Conservation (phyloP, 2,113 vertebrate genomes). For the Myrmophylax atrothorax region DNA sequence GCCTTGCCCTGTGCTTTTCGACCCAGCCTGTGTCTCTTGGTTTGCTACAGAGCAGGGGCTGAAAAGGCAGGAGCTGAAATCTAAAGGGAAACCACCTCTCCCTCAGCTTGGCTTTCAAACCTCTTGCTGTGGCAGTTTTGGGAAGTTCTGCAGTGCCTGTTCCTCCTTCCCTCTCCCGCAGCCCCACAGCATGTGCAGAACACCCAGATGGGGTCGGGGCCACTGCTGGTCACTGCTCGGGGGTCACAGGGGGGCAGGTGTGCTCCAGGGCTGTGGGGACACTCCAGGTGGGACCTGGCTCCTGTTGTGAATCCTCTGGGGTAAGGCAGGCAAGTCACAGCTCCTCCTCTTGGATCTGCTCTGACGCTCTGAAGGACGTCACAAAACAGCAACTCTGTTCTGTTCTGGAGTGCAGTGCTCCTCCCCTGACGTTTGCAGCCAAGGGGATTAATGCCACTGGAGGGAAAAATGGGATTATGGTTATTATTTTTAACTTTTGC, state of each 20-base stretch:
- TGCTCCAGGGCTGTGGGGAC: background rate
- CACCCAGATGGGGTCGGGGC: too few species aligned
- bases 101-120: background rate
- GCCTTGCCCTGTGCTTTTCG: background rate
- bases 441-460: background rate
- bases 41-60: background rate
- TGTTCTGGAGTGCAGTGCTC: background rate
- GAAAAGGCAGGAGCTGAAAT: background rate
- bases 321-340: background rate
- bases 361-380: rapidly evolving
- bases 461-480: background rate
- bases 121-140: background rate
- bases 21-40: rapidly evolving
- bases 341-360: rapidly evolving
- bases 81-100: background rate
- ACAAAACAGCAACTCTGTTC: background rate
- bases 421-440: background rate
- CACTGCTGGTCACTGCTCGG: background rate
- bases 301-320: background rate
- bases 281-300: background rate
- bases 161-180: background rate
- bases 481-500: background rate
- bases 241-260: rapidly evolving
- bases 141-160: background rate
- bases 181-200: rapidly evolving